phyloP scores from a whole-genome alignment of 2,113 vertebrate genomes.

The Sciurus niger region DNA sequence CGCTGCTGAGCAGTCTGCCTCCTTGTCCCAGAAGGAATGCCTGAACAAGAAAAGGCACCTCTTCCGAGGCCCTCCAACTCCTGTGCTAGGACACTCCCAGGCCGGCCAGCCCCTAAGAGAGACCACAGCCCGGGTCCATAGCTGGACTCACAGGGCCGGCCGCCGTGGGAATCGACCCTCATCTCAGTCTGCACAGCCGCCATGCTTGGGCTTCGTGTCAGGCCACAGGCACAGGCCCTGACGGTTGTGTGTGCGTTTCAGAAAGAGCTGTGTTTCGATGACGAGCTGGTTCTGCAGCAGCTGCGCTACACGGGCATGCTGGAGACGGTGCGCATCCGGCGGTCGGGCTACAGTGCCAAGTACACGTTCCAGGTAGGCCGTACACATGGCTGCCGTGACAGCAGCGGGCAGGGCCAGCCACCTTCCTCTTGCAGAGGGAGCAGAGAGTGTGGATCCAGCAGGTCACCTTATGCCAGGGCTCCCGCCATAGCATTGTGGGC shows the following conservation, averaged over 20 bases:
- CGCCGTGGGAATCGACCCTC: background rate
- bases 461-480: background rate
- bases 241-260: conserved; percentile 77
- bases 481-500: accelerated
- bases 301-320: conserved; percentile 98
- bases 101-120: too few species aligned
- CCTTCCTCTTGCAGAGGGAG: background rate
- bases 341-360: conserved; percentile 98
- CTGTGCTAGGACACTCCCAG: too few species aligned
- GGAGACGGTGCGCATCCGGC: conserved; percentile 97
- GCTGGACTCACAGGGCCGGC: accelerated
- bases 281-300: conserved; percentile 96
- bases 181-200: background rate
- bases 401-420: background rate
- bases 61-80: too few species aligned
- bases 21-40: too few species aligned
- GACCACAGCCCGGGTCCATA: too few species aligned
- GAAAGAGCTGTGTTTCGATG: conserved; percentile 96
- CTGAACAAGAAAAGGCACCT: too few species aligned
- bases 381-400: accelerated
- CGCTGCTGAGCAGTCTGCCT: too few species aligned
- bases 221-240: background rate
- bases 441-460: accelerated
- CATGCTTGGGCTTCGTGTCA: background rate
- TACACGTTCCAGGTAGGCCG: conserved; percentile 95